Evolutionary conservation across 2,113 vertebrate genomes (phyloP).

Genomic region (Zosterops japonicus): DNA sequence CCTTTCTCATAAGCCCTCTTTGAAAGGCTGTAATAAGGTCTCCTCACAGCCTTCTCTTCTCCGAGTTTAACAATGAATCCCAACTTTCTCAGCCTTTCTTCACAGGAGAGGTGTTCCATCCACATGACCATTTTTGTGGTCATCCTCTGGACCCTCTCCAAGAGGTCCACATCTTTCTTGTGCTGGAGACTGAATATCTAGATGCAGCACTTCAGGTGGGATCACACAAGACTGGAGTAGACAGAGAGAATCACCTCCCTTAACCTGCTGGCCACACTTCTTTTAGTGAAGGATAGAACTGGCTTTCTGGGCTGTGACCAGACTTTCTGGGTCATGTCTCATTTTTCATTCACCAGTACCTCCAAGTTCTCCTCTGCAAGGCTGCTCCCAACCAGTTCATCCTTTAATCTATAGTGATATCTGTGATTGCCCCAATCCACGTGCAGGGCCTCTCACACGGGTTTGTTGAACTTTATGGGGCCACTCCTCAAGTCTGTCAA

Average conservation of each 20-base stretch:
- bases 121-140: neutral
- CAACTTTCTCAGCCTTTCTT: neutral
- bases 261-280: neutral
- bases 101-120: neutral
- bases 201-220: neutral
- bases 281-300: neutral
- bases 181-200: neutral
- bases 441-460: neutral
- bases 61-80: neutral
- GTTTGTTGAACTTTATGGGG: neutral
- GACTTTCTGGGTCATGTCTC: accelerated
- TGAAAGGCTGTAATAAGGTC: neutral
- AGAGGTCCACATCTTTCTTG: neutral
- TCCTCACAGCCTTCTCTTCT: neutral
- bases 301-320: neutral
- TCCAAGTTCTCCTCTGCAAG: neutral
- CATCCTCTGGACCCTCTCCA: neutral
- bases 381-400: neutral
- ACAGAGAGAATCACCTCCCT: neutral
- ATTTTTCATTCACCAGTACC: neutral
- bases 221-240: neutral
- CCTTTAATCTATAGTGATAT: neutral
- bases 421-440: neutral
- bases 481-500: neutral
- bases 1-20: neutral